Evolutionary conservation across 2,113 vertebrate species (phyloP).

Genomic region (Dasyprocta punctata): DNA sequence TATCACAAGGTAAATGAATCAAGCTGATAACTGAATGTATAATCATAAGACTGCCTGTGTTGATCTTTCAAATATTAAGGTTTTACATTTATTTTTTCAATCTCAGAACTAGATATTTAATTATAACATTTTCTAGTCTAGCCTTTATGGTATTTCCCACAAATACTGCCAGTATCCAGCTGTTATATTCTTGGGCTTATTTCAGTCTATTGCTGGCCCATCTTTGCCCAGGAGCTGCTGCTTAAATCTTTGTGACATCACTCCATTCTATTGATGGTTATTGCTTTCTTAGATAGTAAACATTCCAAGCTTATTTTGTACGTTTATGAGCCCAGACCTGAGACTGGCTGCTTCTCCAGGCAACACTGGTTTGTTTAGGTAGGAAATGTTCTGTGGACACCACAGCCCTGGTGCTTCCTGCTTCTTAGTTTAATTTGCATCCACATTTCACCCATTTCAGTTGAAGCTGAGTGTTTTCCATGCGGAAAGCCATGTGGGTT

Average conservation of each 20-base stretch:
- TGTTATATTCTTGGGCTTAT: not conserved
- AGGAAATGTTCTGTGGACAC: not conserved
- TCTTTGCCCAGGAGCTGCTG: not conserved
- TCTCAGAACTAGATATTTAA: not conserved
- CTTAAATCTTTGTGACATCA: not conserved
- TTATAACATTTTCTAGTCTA: not conserved
- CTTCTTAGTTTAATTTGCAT: not conserved
- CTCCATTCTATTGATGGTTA: not conserved
- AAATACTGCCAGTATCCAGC: not conserved
- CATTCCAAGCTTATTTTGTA: not conserved
- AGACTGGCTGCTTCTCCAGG: not conserved
- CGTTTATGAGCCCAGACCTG: not conserved
- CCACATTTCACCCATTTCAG: too few relatives aligned
- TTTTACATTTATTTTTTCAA: not conserved
- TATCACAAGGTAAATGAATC: slow-evolving; percentile 55
- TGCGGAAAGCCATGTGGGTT: not conserved
- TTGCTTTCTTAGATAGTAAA: not conserved
- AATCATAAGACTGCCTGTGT: slow-evolving; percentile 1
- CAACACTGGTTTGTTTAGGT: too few relatives aligned
- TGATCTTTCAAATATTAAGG: slow-evolving; percentile 52
- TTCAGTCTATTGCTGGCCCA: not conserved
- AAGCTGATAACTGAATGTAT: slow-evolving; percentile 14
- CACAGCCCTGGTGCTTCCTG: not conserved
- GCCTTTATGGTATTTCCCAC: not conserved
- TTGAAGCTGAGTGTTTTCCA: not conserved